Conservation (phyloP, 35 echinoderm and acorn worm genomes). For the Patiria miniata region DNA sequence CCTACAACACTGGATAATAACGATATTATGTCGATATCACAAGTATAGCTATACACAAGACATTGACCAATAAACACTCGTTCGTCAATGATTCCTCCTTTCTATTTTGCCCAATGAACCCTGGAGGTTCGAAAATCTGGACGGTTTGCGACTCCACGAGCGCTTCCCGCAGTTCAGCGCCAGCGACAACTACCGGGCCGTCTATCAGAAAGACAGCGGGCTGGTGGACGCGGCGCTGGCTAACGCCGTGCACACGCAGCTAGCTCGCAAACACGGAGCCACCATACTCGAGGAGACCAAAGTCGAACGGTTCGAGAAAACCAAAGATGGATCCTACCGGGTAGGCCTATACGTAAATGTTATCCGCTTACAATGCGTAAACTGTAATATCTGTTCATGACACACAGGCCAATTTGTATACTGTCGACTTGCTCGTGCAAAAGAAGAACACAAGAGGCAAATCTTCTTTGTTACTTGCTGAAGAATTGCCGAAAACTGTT, state of each 20-base stretch:
- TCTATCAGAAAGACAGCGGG: slow-evolving; percentile 79
- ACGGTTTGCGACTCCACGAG: slow-evolving; percentile 44
- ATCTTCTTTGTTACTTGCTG: no score
- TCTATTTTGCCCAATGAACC: no score
- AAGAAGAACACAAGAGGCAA: no score
- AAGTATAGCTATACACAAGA: no score
- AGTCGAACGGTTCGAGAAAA: slow-evolving; percentile 18
- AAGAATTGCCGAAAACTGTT: no score
- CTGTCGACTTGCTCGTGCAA: no score
- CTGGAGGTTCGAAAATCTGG: slow-evolving; percentile 63
- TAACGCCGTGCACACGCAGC: slow-evolving; percentile 83
- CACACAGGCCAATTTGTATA: neutral
- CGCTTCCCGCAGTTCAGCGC: slow-evolving; percentile 64
- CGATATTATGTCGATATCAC: no score
- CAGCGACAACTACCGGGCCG: slow-evolving; percentile 32
- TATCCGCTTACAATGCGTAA: neutral
- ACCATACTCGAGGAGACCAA: slow-evolving; percentile 48
- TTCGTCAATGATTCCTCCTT: no score
- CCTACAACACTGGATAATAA: no score
- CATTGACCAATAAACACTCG: no score
- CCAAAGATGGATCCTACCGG: neutral
- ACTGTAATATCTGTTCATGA: neutral
- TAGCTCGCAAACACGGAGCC: slow-evolving; percentile 77
- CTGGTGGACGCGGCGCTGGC: slow-evolving; percentile 75
- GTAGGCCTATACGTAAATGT: no score